Conservation (phyloP, 2,113 vertebrate species). For the Elephas maximus region DNA sequence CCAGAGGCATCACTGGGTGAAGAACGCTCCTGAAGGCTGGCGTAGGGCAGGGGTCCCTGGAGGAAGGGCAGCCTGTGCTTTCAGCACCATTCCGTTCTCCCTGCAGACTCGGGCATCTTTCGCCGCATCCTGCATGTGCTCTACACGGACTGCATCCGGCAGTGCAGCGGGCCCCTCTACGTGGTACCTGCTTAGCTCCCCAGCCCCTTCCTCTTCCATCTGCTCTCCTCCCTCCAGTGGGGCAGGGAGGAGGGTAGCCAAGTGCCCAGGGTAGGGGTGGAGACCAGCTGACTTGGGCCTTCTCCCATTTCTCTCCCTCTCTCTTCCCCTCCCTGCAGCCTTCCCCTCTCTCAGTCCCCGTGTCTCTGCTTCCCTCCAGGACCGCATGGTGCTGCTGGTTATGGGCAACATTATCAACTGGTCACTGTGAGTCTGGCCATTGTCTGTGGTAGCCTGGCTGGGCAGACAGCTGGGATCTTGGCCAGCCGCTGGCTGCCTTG, state of each 20-base stretch:
- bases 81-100: neutral
- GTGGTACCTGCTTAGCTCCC: slow-evolving; percentile 91
- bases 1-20: neutral
- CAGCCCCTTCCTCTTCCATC: neutral
- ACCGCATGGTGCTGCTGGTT: slow-evolving; percentile 97
- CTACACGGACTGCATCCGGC: slow-evolving; percentile 96
- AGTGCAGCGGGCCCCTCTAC: slow-evolving; percentile 98
- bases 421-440: slow-evolving; percentile 95
- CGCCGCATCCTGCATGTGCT: slow-evolving; percentile 94
- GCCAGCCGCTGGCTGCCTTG: neutral
- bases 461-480: neutral
- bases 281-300: neutral
- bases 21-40: neutral
- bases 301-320: slow-evolving; percentile 21
- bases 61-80: accelerated
- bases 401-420: slow-evolving; percentile 99
- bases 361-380: slow-evolving; percentile 87
- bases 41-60: accelerated
- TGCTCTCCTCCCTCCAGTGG: neutral
- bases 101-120: slow-evolving; percentile 93
- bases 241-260: neutral
- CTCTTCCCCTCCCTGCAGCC: neutral
- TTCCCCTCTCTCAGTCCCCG: neutral
- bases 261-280: neutral
- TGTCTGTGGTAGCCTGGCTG: neutral